Evolutionary conservation across 1,140 invertebrate genomes (phyloP), one percentile per base, ranked within the genome.

Genomic region (Aphaenogaster rudis): DNA sequence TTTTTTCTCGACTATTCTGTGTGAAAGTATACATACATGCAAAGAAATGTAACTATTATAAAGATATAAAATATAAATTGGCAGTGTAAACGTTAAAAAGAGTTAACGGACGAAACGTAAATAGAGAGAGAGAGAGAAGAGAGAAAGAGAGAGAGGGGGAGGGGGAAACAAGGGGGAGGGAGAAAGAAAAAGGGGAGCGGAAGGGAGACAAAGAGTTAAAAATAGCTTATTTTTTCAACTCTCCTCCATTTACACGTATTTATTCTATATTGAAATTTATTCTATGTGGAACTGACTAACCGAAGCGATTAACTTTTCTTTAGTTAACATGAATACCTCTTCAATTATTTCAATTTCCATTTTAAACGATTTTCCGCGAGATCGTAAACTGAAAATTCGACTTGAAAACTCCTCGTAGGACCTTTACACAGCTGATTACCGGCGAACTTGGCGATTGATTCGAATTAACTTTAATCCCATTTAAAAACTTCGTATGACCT

Each of bases 381-480:
- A 81, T 45, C 8, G 15, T 5, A 57, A 33, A 57, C 48, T 81
- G 21, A 57, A 81, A 71, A 71, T 81, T 57, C 9, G 39, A 28
- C 8, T 33, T 45, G 50, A 15, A 45, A 81, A 81, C 36, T 54
- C 4, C 36, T 54, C 4, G 8, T n/a, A 52, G 36, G 15, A 57
- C 15, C 50, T 81, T 81, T 81, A 21, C 13, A 81, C 50, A 42
- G 17, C 57, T 85, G 48, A 85, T 85, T 85, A 84, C 17, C 21
- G n/a, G 13, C 28, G 57, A 85, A 77, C 71, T 85, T 64, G 48
- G 33, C 33, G 81, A 84, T 84, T 84, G 57, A 33, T 61, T 77
- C 15, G 17, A 77, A 77, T 85, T 77, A 85, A 85, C 57, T 85
- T 85, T 63, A 85, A 85, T 85, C 42, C 28, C 13, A 21, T 48